phyloP scores from a whole-genome alignment of 2,888 invertebrate genomes.

The Pasiphila rectangulata region DNA sequence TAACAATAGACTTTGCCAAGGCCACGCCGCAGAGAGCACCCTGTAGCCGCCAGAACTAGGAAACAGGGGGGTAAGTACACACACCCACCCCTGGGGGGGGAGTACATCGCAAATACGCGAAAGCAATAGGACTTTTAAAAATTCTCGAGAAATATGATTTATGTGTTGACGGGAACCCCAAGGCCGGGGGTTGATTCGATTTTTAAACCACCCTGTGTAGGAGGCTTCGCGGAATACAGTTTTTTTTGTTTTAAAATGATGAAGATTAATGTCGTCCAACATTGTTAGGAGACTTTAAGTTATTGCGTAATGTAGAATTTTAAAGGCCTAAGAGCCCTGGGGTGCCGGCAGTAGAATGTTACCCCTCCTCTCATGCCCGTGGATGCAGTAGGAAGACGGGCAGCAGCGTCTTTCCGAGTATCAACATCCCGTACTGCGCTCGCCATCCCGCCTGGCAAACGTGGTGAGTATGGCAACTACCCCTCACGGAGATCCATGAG shows the following conservation, averaged over 20 bases:
- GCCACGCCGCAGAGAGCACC: conserved; percentile 50
- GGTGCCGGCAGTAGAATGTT: too few species aligned
- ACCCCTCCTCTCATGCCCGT: too few species aligned
- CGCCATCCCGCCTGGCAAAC: too few species aligned
- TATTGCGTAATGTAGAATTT: background rate
- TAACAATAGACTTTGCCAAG: conserved; percentile 35
- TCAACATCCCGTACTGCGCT: too few species aligned
- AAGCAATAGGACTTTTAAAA: conserved; percentile 82
- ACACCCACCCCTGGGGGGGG: conserved; percentile 62
- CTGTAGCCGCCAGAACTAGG: conserved; percentile 70
- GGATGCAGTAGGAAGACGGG: too few species aligned
- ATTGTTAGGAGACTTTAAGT: background rate
- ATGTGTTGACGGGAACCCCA: conserved; percentile 79
- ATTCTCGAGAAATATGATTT: conserved; percentile 82
- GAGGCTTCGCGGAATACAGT: conserved; percentile 50
- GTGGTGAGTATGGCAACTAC: too few species aligned
- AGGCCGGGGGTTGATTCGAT: conserved; percentile 79
- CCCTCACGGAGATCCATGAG: too few species aligned
- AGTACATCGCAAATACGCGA: conserved; percentile 82
- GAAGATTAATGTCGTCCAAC: conserved; percentile 27
- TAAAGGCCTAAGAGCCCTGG: too few species aligned
- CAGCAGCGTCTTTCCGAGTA: too few species aligned
- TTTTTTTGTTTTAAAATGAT: conserved; percentile 40
- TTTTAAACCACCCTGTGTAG: conserved; percentile 75
- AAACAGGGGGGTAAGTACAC: conserved; percentile 81